A percentile compares a stretch with the other conserved stretches of the same genome.
Conservation (phyloP, 2,113 vertebrate genomes). For the Cichladusa arquata region DNA sequence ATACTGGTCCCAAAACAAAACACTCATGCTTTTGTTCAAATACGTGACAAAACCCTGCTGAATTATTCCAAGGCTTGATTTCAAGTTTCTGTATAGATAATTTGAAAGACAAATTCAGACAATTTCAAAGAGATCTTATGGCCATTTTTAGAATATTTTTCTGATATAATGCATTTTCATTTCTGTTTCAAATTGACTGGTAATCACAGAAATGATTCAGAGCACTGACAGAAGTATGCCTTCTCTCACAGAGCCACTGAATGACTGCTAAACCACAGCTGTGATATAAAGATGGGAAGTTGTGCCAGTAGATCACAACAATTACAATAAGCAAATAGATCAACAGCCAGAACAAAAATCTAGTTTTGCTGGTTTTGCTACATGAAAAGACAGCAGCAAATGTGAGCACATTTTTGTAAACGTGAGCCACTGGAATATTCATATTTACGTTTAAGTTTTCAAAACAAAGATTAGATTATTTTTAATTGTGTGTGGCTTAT, state of each 20-base stretch:
- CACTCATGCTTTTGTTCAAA: not conserved
- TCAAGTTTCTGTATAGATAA: not conserved
- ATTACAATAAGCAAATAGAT: constrained; percentile 40
- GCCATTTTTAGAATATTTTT: not conserved
- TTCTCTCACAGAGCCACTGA: not conserved
- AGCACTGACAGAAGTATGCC: not conserved
- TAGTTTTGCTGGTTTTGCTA: not conserved
- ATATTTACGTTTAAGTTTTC: constrained; percentile 32
- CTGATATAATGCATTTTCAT: not conserved
- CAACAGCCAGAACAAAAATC: constrained; percentile 30
- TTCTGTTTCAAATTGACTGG: not conserved
- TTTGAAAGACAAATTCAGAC: not conserved
- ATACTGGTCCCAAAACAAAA: not conserved
- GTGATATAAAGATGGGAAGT: not conserved
- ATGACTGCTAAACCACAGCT: not conserved
- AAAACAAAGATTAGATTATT: constrained; percentile 8
- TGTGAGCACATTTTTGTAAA: not conserved
- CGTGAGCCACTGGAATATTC: not conserved
- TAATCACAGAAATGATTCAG: not conserved
- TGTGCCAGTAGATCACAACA: not conserved
- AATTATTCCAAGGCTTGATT: not conserved
- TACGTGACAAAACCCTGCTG: not conserved
- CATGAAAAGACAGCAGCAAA: constrained; percentile 30
- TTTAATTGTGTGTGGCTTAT: constrained; percentile 3
- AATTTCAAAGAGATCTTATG: not conserved